phyloP scores from a whole-genome alignment of 2,888 invertebrate genomes.

The Mantis religiosa region DNA sequence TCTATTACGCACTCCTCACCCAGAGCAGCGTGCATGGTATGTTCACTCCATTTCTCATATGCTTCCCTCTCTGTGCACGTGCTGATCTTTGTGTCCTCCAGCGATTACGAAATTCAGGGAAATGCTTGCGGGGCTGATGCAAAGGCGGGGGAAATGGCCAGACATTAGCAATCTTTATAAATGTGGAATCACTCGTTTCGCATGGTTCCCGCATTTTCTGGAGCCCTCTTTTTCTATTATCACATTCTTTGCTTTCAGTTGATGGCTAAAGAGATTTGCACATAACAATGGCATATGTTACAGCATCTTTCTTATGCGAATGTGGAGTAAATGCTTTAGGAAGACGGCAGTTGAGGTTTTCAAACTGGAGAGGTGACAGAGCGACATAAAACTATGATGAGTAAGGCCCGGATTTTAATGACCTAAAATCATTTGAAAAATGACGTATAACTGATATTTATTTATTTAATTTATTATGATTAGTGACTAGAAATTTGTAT shows the following conservation, averaged over 20 bases:
- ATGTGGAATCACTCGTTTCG: not conserved
- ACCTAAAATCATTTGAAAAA: no score
- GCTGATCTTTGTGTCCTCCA: not conserved
- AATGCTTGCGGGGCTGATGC: not conserved
- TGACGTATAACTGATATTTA: no score
- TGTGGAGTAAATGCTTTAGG: no score
- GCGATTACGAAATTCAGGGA: not conserved
- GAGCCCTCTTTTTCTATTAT: not conserved
- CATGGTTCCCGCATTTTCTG: not conserved
- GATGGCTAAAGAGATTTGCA: not conserved
- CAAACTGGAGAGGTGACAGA: no score
- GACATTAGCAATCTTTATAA: not conserved
- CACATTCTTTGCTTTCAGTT: not conserved
- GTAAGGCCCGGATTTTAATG: no score
- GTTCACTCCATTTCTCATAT: no score
- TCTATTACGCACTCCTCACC: not conserved
- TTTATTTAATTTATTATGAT: no score
- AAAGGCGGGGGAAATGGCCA: not conserved
- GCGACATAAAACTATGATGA: no score
- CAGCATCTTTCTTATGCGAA: no score
- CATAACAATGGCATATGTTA: not conserved
- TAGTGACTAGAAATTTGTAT: no score
- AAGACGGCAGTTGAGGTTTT: no score
- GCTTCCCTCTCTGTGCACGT: not conserved
- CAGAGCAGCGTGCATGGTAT: no score